Base-by-base conservation (phyloP, 2,113 vertebrate species). In the Indicator maculatus region DNA sequence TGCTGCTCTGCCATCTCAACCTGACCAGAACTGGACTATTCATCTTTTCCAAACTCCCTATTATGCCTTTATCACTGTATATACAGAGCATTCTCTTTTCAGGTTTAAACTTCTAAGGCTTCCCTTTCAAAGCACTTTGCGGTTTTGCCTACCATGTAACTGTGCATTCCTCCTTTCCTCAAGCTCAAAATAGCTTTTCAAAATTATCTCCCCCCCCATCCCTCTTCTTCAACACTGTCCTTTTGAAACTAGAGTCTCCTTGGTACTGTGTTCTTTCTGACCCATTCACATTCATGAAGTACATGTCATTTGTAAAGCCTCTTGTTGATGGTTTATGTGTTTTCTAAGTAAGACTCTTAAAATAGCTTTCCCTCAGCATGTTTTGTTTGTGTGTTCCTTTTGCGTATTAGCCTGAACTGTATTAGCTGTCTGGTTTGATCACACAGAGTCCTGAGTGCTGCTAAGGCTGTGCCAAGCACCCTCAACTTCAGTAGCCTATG, bases 301-400 rank as follows among this genome's bases (percentile, higher is more conserved):
- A 38, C 41, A n/a, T 5, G 5, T 73, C 15, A 27, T 76, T 81
- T 59, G 39, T 60, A 81, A 90, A 89, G 59, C 73, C 58, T 86
- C 69, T 81, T 67, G 36, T 69, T 90, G 70, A 55, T 89, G 66
- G 26, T 93, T 92, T 87, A 63, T 0, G 4, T 55, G 56, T 83
- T 96, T 95, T 88, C 70, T 63, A 84, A 89, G 88, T 55, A 76
- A 73, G 45, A 61, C 27, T 65, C 83, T 95, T 95, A 92, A 93
- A 94, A 93, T 94, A 95, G 70, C 65, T 59, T 5, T 93, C 83
- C 88, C 59, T 84, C 58, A 33, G 20, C 66, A 31, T 86, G 83
- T 94, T 94, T 77, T 90, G 92, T 94, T 92, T 95, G 61, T 92
- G 2, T 94, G 61, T 86, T 82, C 86, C 45, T 77, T 88, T 61